Base-by-base conservation (phyloP, 2,888 invertebrate species). In the Xestia ashworthii region DNA sequence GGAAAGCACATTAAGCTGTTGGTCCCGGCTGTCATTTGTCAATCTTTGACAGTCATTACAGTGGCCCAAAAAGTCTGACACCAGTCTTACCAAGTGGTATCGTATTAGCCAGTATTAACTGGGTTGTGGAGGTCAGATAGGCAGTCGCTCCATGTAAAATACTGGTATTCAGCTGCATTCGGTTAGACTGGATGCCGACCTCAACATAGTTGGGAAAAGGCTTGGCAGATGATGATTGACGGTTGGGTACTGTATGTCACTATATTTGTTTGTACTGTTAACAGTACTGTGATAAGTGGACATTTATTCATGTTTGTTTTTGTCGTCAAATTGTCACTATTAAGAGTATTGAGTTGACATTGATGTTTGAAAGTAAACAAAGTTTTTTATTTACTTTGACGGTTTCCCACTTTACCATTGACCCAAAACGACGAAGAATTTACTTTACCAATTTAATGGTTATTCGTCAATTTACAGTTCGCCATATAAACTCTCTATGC, bases 221-320 rank as follows among this genome's bases (percentile, higher is more conserved):
- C 32, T 32, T 2, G 32, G 32, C 3, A 32, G 32, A 3, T 32
- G 32, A 32, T 32, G 32, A 32, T 32, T 32, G 32, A 32, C 6
- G 16, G 19, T 32, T 4, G 2, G 14, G 4, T 41, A 50, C 48
- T 50, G 14, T 48, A 16, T 41, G 53, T 22, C 44, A 4, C 32
- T n/a, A 44, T 55, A 25, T 82, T 46, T 78, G 68, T 46, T 25
- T 12, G 41, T 5, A 55, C n/a, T 46, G 22, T 82, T 82, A 75
- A 14, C 76, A 73, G 44, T 50, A 25, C 3, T 41, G 65, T 72
- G 82, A 9, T 62, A 82, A 82, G 25, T 79, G 64, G 1, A 22
- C 14, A 46, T 55, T 55, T 62, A 62, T 73, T 44, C 2, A 55
- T 72, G 38, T 77, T 50, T 81, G 55, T 80, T 55, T 22, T 11